A percentile compares a stretch with the other conserved stretches of the same genome.
These are phyloP conservation scores for Microtus oregoni DNA, from an alignment of 2,113 vertebrate species.

Conservation along the genomic window DNA sequence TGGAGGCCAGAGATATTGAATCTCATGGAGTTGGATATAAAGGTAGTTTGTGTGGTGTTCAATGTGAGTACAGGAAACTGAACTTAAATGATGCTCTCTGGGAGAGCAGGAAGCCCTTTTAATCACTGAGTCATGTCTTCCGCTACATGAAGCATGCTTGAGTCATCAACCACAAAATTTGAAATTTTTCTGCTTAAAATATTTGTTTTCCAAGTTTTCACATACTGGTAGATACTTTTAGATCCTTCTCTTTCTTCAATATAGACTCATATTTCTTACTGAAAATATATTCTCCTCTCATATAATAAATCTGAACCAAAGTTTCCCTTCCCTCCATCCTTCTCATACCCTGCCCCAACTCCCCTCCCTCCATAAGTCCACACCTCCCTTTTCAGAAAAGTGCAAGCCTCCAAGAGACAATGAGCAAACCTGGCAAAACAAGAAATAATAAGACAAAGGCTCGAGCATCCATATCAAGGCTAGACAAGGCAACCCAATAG, in stretches of 20 bases:
- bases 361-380: too few species aligned
- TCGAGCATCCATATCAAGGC: not conserved
- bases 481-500: not conserved
- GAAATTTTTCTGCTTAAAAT: not conserved
- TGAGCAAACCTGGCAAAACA: not conserved
- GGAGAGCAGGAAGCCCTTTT: too few species aligned
- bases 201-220: not conserved
- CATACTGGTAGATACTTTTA: not conserved
- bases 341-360: too few species aligned
- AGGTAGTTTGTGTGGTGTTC: too few species aligned
- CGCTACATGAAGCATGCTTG: not conserved
- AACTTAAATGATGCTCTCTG: too few species aligned
- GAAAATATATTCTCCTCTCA: not conserved
- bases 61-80: too few species aligned
- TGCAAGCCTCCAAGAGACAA: not conserved
- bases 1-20: too few species aligned
- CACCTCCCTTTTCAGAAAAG: too few species aligned
- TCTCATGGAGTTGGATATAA: too few species aligned
- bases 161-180: not conserved
- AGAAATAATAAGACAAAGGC: not conserved
- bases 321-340: too few species aligned
- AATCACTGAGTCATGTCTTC: not conserved
- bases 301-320: too few species aligned
- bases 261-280: not conserved
- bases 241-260: not conserved